Conservation (phyloP, 2,113 vertebrate species). For the Lophotis ruficrista region DNA sequence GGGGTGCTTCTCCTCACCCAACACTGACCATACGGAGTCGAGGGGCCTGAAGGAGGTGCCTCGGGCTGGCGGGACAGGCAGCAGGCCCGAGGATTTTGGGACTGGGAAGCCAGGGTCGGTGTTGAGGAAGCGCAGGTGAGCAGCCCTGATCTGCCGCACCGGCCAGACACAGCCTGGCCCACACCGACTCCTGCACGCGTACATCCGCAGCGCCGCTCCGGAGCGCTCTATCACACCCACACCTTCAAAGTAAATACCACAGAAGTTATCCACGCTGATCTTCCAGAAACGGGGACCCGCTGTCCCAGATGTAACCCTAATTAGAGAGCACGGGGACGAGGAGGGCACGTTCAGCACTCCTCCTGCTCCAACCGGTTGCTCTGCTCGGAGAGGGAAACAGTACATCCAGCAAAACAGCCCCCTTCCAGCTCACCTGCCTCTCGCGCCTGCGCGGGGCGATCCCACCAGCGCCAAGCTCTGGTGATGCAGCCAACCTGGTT, state of each 20-base stretch:
- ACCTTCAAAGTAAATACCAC: not conserved
- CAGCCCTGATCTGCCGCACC: not conserved
- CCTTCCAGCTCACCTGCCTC: not conserved
- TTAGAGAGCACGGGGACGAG: not conserved
- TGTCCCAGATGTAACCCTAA: not conserved
- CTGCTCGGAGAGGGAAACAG: not conserved
- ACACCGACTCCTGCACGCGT: rapidly evolving
- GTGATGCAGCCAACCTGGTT: not conserved
- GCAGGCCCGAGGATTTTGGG: not conserved
- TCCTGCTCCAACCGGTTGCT: not conserved
- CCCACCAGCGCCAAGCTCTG: not conserved
- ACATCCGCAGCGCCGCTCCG: not conserved
- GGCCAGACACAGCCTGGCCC: not conserved
- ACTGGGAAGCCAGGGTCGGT: not conserved
- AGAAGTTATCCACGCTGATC: not conserved
- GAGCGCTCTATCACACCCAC: not conserved
- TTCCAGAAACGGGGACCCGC: rapidly evolving
- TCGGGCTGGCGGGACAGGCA: not conserved
- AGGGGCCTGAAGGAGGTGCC: not conserved
- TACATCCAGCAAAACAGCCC: not conserved
- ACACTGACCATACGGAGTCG: rapidly evolving
- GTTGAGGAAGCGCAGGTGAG: not conserved
- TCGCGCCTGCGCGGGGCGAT: not conserved
- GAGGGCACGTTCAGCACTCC: not conserved
- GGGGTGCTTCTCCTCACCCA: not conserved